These are phyloP conservation scores for Rhagium mordax DNA, from an alignment of 2,888 invertebrate species.

Conservation along the genomic window DNA sequence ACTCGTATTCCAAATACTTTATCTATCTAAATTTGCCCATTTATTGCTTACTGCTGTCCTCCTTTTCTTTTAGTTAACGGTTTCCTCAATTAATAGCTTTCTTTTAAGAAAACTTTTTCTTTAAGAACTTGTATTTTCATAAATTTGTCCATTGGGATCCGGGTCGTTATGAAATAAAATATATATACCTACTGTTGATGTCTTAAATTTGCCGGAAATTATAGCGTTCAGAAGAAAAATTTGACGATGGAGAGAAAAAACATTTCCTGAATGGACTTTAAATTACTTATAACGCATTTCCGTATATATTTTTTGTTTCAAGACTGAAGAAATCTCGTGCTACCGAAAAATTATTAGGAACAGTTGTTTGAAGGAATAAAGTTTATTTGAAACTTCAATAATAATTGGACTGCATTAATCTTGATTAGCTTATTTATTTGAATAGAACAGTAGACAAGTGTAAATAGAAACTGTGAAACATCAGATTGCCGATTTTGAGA, in stretches of 20 bases:
- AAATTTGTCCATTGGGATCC: neutral
- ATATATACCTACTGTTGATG: neutral
- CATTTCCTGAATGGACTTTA: neutral
- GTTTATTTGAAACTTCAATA: no score
- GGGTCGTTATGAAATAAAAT: neutral
- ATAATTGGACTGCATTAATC: no score
- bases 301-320: neutral
- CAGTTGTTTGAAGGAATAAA: no score
- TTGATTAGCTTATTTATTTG: no score
- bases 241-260: neutral
- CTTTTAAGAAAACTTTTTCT: neutral
- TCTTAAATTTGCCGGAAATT: neutral
- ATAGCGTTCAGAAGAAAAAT: neutral
- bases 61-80: neutral
- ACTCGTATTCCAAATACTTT: no score
- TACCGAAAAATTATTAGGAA: no score
- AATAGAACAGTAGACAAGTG: no score
- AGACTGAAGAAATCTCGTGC: no score
- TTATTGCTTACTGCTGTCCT: no score
- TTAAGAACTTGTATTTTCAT: neutral
- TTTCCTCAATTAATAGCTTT: neutral
- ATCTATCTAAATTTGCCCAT: no score
- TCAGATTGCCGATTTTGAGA: no score
- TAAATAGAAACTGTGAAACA: no score
- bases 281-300: neutral